phyloP scores from a whole-genome alignment of 2,113 vertebrate genomes.

The Lophotis ruficrista region DNA sequence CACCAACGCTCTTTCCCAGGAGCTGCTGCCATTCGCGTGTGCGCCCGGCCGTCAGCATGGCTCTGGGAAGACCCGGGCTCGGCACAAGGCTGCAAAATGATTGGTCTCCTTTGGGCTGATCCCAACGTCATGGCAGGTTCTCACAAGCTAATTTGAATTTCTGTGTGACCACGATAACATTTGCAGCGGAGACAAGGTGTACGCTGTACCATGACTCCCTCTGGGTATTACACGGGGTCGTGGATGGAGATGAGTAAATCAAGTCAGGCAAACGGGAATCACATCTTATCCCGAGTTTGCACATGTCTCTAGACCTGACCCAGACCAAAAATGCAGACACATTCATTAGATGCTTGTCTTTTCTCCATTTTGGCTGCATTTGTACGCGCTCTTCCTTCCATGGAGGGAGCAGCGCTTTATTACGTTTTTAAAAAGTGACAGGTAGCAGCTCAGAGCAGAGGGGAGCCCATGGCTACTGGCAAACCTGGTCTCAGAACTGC shows the following conservation, averaged over 20 bases:
- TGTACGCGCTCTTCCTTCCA: background rate
- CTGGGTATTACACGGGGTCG: accelerated
- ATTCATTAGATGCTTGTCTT: background rate
- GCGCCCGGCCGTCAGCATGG: accelerated
- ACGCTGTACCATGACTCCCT: background rate
- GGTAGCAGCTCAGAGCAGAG: background rate
- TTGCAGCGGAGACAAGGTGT: background rate
- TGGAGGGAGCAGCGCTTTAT: background rate
- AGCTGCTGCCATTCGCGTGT: background rate
- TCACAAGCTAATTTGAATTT: background rate
- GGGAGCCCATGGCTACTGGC: background rate
- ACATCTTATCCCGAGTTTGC: background rate
- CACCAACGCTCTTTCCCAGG: background rate
- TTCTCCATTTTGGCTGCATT: background rate
- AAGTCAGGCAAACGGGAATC: background rate
- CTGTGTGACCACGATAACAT: background rate
- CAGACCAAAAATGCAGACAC: background rate
- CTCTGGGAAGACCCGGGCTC: background rate
- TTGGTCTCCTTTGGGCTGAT: background rate
- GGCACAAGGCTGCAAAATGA: accelerated
- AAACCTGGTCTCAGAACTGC: background rate
- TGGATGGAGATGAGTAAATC: background rate
- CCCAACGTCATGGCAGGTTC: background rate
- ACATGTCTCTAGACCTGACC: background rate
- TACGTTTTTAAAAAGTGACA: background rate